Evolutionary conservation across 2,888 invertebrate genomes (phyloP), one percentile per base, ranked within the genome.

Genomic region (Coremacera marginata): DNA sequence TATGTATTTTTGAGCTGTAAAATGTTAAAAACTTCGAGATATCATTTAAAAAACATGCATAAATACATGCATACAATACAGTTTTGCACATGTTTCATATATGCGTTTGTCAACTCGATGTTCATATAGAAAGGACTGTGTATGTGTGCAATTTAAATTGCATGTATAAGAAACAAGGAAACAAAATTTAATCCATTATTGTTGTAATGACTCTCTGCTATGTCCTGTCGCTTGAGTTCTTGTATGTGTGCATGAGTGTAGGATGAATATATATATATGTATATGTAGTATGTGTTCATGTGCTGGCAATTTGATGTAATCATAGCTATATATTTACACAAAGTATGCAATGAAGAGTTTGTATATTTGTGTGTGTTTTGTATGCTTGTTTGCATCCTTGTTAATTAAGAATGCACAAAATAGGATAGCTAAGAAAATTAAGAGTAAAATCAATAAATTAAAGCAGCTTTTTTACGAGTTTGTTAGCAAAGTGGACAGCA

Each of bases 111-210:
- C 7, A 1, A 16, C 19, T 60, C 14, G 8, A 25, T 60, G 9
- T 60, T 3, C 57, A 19, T 60, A 55, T 22, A 55, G 19, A 9
- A 60, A 22, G 22, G 27, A 22, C 57, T 7, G 14, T 25, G 25
- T 31, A 31, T 31, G n/a, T 51, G 71, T 51, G 74, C 14, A 65
- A 16, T 67, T 52, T 34, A 4, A 55, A 25, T 19, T 55, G 49
- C n/a, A 51, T 19, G 11, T 49, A 49, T 8, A 70, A 62, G 62
- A 16, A 31, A 19, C 22, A 9, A 68, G 60, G 34, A 70, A 78
- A 76, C 62, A 60, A 70, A 75, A 67, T 63, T 75, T 67, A 75
- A 78, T 85, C 85, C 85, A 85, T 85, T 84, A 85, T 85, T 85
- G 73, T 84, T 83, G 78, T 76, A 77, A 72, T 76, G 70, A 52